Base-by-base conservation (phyloP, 2,888 invertebrate genomes). In the Ectemnius cavifrons region DNA sequence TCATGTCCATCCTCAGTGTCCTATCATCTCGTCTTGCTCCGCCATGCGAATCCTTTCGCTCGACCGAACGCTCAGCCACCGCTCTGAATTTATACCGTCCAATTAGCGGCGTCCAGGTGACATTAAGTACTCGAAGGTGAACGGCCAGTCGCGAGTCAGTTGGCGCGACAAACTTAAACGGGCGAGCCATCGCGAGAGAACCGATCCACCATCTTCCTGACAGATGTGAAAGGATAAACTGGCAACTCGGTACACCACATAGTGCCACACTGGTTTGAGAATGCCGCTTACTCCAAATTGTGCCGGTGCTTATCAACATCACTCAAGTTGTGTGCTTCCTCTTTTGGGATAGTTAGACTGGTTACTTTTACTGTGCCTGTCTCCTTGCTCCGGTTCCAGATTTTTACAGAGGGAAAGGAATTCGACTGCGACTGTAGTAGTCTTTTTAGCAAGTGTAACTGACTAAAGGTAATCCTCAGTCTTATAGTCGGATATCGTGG, bases 131-230 rank as follows among this genome's bases (percentile, higher is more conserved):
- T 6, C 75, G 80, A 82, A 84, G 81, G 82, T 83, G 81, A 85
- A 78, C 80, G 82, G 67, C 66, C 72, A 73, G 60, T 64, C 79
- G 77, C 75, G 66, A 75, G 73, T 60, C 65, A 65, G 77, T 71
- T 60, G 52, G 56, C 27, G 86, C 88, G 88, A 89, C 89, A 86
- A 89, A 87, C 82, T 83, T 88, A 88, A 89, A 87, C 86, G 87
- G 75, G 69, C 67, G 37, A 37, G 2, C 11, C 37, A 77, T 69
- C 68, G 66, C 65, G 74, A 75, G 77, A 75, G 76, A 68, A 23
- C 78, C 82, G 73, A 80, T 86, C 84, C 83, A 80, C 85, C 85
- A 84, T 37, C 37, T 11, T 37, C 8, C 2, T 37, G 6, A 37
- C 37, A 37, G 8, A 37, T 37, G 37, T 4, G 37, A 37, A 6